Conservation (phyloP, 2,888 invertebrate genomes). For the Timema cristinae region DNA sequence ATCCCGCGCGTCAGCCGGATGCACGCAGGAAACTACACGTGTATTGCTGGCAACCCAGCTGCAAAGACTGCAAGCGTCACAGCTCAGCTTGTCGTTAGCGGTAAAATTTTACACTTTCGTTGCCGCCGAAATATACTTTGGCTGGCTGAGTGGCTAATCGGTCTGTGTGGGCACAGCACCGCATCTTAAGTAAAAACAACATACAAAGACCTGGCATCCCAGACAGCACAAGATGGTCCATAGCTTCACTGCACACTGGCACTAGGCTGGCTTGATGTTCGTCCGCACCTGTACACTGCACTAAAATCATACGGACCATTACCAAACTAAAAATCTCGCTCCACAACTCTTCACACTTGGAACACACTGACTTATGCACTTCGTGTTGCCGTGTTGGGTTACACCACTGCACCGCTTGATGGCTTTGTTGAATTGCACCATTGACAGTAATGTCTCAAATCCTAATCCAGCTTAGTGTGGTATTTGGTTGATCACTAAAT, state of each 20-base stretch:
- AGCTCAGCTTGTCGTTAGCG: slow-evolving; percentile 38
- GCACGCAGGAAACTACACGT: slow-evolving; percentile 40
- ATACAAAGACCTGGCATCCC: neutral
- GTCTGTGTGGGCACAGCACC: slow-evolving; percentile 20
- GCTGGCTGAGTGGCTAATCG: slow-evolving; percentile 13
- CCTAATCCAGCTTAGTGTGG: neutral
- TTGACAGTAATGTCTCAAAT: too few relatives aligned
- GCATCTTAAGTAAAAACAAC: slow-evolving; percentile 2
- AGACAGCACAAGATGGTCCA: slow-evolving; percentile 20
- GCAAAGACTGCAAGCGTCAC: slow-evolving; percentile 36
- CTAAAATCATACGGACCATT: neutral
- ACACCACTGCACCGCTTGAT: slow-evolving; percentile 30
- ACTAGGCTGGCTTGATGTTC: slow-evolving; percentile 10
- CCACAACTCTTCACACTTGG: neutral
- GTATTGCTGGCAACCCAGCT: slow-evolving; percentile 38
- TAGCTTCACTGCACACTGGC: slow-evolving; percentile 24
- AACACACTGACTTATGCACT: slow-evolving; percentile 2
- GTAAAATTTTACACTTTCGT: slow-evolving; percentile 21
- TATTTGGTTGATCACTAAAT: neutral
- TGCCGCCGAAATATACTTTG: neutral
- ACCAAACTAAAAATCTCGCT: neutral
- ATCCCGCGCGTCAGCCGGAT: slow-evolving; percentile 42
- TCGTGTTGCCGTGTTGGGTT: neutral
- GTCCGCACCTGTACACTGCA: slow-evolving; percentile 14
- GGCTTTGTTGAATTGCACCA: neutral